Evolutionary conservation across 2,888 invertebrate genomes (phyloP), one percentile per base, ranked within the genome.

Genomic region (Ophonus ardosiacus): DNA sequence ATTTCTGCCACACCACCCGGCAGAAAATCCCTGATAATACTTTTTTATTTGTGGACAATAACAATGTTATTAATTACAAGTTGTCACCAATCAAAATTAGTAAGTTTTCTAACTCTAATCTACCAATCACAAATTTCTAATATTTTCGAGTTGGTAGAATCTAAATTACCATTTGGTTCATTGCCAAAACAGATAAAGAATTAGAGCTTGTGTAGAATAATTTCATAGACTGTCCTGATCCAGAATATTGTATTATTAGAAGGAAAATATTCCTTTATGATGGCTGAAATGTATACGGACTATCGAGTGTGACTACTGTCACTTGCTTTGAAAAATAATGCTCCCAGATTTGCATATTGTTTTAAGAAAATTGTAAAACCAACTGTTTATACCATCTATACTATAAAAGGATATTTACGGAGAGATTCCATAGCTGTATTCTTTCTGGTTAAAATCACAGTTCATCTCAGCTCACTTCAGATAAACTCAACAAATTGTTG

Each of bases 191-290:
- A 40, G 17, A 31, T 40, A 13, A 1, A 13, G 81, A 81, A 38
- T 57, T 24, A 0, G 40, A 43, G 43, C 21, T 81, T 15, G 24
- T 63, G 5, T 81, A 63, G 6, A 7, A 40, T 7, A 8, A 63
- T 7, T 81, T 63, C 13, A 21, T 40, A 15, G 40, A 57, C 13
- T 81, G 81, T 18, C 38, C 43, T 7, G 21, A 63, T 6, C 63
- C 63, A 0, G 63, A 61, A 38, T 21, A 18, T 6, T 81, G 81
- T 38, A 43, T 81, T 13, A 43, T 6, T 63, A 3, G 51, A 81
- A 81, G 81, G 81, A 40, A 81, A 61, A 40, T 81, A 40, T 31
- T 61, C 81, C 0, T 81, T 81, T 40, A 81, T 81, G 81, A 61
- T 61, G 61, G 61, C 81, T 1, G 59, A 81, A n/a, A 81, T 81